Evolutionary conservation across 1,140 invertebrate genomes (phyloP).

Genomic region (Caenorhabditis brenneri): DNA sequence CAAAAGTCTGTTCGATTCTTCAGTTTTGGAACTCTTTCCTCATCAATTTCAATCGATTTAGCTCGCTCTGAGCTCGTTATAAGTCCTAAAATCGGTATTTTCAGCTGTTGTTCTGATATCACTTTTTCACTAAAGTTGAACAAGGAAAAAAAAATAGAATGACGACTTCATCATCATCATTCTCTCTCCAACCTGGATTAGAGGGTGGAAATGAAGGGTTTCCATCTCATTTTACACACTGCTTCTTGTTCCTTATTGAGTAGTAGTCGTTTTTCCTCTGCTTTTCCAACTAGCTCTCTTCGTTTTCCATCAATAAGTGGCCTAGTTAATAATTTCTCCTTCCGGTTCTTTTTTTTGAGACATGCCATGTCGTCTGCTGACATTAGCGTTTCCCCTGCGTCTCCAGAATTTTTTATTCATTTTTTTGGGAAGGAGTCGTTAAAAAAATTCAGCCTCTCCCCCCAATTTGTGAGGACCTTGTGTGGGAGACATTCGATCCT

Average conservation of each 20-base stretch:
- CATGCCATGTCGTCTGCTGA: neutral
- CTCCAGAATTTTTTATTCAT: neutral
- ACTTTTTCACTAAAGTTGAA: no score
- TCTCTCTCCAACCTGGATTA: neutral
- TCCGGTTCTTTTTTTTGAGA: neutral
- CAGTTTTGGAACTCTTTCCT: no score
- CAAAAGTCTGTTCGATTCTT: no score
- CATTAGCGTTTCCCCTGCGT: neutral
- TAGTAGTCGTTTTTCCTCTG: neutral
- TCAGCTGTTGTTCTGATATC: no score
- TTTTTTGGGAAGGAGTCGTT: no score
- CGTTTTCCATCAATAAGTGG: neutral
- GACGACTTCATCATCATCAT: neutral
- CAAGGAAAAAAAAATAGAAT: no score
- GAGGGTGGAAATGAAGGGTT: neutral
- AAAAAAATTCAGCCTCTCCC: no score
- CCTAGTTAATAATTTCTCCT: constrained; percentile 17
- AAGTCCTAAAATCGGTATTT: no score
- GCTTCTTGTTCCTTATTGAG: neutral
- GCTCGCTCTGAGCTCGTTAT: no score
- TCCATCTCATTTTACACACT: neutral
- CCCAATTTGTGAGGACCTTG: neutral
- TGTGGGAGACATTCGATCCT: neutral
- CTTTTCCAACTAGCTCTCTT: neutral
- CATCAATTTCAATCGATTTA: no score